phyloP scores from a whole-genome alignment of 2,113 vertebrate species.

The Vidua macroura region DNA sequence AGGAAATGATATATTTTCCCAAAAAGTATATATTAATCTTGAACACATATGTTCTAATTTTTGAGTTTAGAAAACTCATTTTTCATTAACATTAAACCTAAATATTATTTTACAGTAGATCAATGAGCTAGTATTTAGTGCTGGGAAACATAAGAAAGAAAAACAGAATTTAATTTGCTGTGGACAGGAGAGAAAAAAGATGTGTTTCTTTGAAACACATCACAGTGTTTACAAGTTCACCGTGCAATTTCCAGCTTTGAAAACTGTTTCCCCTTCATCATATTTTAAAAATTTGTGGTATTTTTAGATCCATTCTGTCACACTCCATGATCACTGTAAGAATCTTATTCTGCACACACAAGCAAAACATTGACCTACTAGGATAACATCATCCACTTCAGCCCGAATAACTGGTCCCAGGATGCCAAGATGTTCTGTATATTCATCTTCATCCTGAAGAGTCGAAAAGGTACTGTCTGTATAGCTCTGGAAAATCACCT shows the following conservation, averaged over 20 bases:
- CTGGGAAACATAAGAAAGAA: not conserved
- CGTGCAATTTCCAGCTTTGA: not conserved
- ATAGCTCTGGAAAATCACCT: conserved; percentile 87
- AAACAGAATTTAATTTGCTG: not conserved
- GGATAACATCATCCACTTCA: conserved; percentile 88
- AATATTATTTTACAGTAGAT: not conserved
- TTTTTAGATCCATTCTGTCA: not conserved
- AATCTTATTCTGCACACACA: not conserved
- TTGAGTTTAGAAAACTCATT: not conserved
- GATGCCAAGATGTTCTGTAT: conserved; percentile 89
- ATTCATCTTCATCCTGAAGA: conserved; percentile 79
- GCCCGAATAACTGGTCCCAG: conserved; percentile 91
- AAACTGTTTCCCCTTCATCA: not conserved
- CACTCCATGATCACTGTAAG: not conserved
- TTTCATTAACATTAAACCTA: not conserved
- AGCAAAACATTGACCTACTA: conserved; percentile 72
- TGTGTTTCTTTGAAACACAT: not conserved
- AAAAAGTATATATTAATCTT: not conserved
- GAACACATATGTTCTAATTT: not conserved
- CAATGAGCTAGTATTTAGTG: not conserved
- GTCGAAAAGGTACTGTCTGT: conserved; percentile 82
- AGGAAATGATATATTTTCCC: not conserved
- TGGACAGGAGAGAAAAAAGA: not conserved
- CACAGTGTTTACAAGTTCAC: not conserved
- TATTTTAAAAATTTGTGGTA: not conserved